Conservation (phyloP, 2,113 vertebrate species). For the Labrus mixtus region DNA sequence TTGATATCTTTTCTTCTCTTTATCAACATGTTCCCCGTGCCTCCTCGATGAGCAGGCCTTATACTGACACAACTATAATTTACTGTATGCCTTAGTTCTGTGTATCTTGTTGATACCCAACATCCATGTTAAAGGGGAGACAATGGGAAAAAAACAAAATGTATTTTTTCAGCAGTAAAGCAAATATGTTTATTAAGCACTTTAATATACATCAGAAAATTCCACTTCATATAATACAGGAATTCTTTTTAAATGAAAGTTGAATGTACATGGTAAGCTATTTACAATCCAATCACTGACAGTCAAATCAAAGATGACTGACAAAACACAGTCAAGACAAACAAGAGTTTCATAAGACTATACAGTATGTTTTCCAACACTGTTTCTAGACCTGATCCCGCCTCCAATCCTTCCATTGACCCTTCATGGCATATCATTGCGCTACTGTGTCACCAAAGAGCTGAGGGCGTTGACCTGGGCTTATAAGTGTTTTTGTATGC, state of each 20-base stretch:
- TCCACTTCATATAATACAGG: slow-evolving; percentile 96
- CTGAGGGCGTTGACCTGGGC: slow-evolving; percentile 63
- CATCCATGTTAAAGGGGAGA: not conserved
- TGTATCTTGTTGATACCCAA: no score
- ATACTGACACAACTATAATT: not conserved
- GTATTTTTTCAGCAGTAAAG: slow-evolving; percentile 91
- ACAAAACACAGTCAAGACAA: slow-evolving; percentile 80
- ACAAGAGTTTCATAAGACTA: slow-evolving; percentile 69
- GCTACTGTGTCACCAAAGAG: slow-evolving; percentile 62
- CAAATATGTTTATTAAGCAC: slow-evolving; percentile 99
- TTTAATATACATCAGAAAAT: slow-evolving; percentile 97
- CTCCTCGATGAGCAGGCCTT: not conserved
- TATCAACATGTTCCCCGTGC: not conserved
- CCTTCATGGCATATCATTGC: slow-evolving; percentile 48
- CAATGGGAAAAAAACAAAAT: not conserved
- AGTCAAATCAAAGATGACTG: slow-evolving; percentile 84
- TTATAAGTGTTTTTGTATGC: slow-evolving; percentile 71
- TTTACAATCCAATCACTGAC: slow-evolving; percentile 92
- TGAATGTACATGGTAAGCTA: slow-evolving; percentile 96
- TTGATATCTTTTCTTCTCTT: not conserved
- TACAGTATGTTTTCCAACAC: slow-evolving; percentile 73
- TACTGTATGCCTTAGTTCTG: not conserved
- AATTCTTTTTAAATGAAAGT: slow-evolving; percentile 94
- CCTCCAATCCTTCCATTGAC: slow-evolving; percentile 57
- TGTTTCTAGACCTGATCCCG: slow-evolving; percentile 65